Percentiles rank a stretch among this genome's conserved stretches.
phyloP scores from a whole-genome alignment of 2,888 invertebrate species.

The Sialis fuliginosa region DNA sequence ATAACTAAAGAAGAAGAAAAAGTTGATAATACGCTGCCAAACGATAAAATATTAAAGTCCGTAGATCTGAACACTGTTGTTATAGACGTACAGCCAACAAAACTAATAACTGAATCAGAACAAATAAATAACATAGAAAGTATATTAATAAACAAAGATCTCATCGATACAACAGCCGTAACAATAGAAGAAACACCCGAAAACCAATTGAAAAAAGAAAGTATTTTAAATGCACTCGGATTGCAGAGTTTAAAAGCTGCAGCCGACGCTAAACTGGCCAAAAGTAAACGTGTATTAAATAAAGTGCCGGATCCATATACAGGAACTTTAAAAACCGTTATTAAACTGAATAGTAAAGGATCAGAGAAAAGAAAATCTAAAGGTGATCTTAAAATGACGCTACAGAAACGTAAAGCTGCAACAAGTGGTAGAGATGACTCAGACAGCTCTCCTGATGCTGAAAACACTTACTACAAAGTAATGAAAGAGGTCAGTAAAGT shows the following conservation, averaged over 20 bases:
- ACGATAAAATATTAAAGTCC: conserved; percentile 5
- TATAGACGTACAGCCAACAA: conserved; percentile 13
- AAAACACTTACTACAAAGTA: conserved; percentile 46
- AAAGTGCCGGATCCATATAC: conserved; percentile 31
- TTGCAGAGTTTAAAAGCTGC: conserved; percentile 57
- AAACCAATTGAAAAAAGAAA: conserved; percentile 36
- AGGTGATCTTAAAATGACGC: conserved; percentile 60
- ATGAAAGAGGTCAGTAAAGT: conserved; percentile 40
- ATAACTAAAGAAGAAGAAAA: neutral
- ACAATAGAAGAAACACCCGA: conserved; percentile 16
- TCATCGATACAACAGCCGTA: conserved; percentile 13
- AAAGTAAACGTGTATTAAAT: conserved; percentile 1
- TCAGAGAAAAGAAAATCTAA: conserved; percentile 44
- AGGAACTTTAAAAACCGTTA: conserved; percentile 69
- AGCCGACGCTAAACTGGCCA: conserved; percentile 37
- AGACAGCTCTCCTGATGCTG: conserved; percentile 17
- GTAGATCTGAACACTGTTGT: conserved; percentile 3
- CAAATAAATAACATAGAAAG: neutral
- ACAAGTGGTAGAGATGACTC: conserved; percentile 29
- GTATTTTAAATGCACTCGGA: conserved; percentile 55
- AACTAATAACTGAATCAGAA: conserved; percentile 20
- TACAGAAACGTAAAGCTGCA: conserved; percentile 44
- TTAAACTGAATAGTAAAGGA: conserved; percentile 46
- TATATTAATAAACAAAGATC: conserved; percentile 13
- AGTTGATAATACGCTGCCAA: neutral